Percentiles rank a stretch among this genome's conserved stretches.
Evolutionary conservation across 2,797 vertebrate genomes (phyloP).

Genomic region (Clarias platycephalus): DNA sequence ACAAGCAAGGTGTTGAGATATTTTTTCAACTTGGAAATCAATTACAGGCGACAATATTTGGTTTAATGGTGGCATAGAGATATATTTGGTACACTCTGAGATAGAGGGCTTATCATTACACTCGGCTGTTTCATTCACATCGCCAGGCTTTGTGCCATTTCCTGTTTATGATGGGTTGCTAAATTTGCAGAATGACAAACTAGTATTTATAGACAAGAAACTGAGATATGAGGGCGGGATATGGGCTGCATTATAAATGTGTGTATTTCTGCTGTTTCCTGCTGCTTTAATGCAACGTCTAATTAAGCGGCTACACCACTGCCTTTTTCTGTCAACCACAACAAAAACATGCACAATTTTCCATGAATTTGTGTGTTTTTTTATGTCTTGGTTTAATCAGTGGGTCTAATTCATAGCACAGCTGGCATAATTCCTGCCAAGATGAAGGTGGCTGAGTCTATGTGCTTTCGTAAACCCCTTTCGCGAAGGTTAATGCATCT

Average conservation of each 20-base stretch:
- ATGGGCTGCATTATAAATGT: conserved; percentile 16
- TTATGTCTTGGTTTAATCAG: conserved; percentile 18
- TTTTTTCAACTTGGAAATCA: background rate
- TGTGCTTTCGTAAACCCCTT: conserved; percentile 7
- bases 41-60: background rate
- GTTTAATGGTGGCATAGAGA: background rate
- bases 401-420: conserved; percentile 5
- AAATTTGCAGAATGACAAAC: conserved; percentile 25
- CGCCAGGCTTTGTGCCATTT: conserved; percentile 2
- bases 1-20: background rate
- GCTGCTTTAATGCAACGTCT: background rate
- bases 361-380: background rate
- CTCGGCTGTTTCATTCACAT: background rate
- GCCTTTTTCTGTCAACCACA: background rate
- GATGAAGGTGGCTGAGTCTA: background rate
- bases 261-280: conserved; percentile 16
- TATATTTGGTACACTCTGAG: background rate
- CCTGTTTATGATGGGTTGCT: conserved; percentile 15
- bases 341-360: conserved; percentile 1
- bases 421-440: conserved; percentile 16
- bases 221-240: background rate
- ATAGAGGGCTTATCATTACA: background rate
- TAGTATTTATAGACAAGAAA: conserved; percentile 25
- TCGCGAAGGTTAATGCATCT: conserved; percentile 31
- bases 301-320: conserved; percentile 16